Conservation (phyloP, 1,140 invertebrate species). For the Zaprionus kolodkinae region DNA sequence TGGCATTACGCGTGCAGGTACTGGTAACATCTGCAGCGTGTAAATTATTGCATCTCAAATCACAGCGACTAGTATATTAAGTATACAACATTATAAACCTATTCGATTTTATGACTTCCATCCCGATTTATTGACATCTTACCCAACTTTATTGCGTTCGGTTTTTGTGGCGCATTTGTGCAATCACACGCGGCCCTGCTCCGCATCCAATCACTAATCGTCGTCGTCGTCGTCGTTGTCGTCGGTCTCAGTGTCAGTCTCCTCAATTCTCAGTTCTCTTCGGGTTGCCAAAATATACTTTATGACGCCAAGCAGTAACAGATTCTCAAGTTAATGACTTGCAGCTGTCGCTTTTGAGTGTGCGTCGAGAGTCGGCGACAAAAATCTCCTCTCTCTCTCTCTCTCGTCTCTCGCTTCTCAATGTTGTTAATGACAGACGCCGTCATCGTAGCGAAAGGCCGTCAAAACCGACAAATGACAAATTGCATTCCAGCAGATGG, state of each 20-base stretch:
- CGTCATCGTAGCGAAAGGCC: conserved; percentile 31
- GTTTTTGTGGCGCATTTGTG: conserved; percentile 23
- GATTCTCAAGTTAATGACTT: conserved; percentile 9
- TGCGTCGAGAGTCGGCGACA: background rate
- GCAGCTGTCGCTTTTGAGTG: conserved; percentile 3
- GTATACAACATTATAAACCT: conserved; percentile 46
- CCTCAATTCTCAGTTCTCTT: background rate
- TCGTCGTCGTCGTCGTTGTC: background rate
- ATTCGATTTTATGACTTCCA: conserved; percentile 63
- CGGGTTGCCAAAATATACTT: conserved; percentile 6
- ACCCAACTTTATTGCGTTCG: conserved; percentile 60
- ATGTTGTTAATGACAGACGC: conserved; percentile 51
- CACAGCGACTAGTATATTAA: conserved; percentile 8
- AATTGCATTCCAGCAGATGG: conserved; percentile 43
- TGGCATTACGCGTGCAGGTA: background rate
- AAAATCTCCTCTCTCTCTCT: conserved; percentile 1
- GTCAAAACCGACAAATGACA: conserved; percentile 57
- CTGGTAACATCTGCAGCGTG: background rate
- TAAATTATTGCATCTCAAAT: background rate
- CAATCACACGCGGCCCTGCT: conserved; percentile 7
- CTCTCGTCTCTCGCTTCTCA: background rate
- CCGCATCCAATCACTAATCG: conserved; percentile 4
- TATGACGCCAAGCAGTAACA: conserved; percentile 5
- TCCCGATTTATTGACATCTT: conserved; percentile 65
- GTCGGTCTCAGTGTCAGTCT: background rate